Evolutionary conservation across 2,113 vertebrate genomes (phyloP).

Genomic region (Notothenia coriiceps): DNA sequence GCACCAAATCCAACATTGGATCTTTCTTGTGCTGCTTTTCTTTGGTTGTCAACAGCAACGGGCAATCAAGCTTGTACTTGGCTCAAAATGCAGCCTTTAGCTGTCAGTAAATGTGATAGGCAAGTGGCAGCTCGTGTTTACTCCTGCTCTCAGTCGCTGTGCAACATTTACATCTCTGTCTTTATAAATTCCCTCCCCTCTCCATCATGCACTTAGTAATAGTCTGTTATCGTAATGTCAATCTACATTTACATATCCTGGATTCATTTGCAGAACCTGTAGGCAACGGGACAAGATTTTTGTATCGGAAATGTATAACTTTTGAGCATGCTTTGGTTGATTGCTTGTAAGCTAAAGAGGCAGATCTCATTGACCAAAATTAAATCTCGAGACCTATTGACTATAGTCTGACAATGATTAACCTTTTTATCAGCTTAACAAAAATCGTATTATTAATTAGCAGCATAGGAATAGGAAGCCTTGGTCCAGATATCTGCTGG

Average conservation of each 20-base stretch:
- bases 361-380: background rate
- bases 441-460: background rate
- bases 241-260: background rate
- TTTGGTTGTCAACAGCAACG: constrained; percentile 79
- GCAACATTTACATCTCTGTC: constrained; percentile 30
- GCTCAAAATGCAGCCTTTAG: constrained; percentile 58
- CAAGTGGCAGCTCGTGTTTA: constrained; percentile 54
- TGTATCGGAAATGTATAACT: background rate
- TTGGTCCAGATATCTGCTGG: background rate
- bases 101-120: constrained; percentile 62
- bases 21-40: constrained; percentile 49
- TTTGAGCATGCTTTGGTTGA: background rate
- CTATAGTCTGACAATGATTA: background rate
- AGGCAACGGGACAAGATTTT: background rate
- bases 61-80: constrained; percentile 60
- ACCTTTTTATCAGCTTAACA: background rate
- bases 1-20: constrained; percentile 32
- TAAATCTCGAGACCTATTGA: background rate
- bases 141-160: constrained; percentile 39
- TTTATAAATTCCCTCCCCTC: constrained; percentile 1
- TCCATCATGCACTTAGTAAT: background rate
- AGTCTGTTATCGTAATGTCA: background rate
- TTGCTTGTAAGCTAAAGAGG: background rate
- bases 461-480: background rate
- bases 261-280: background rate